A percentile compares a stretch with the other conserved stretches of the same genome.
Conservation (phyloP, 2,888 invertebrate species). For the Dusona sp. region DNA sequence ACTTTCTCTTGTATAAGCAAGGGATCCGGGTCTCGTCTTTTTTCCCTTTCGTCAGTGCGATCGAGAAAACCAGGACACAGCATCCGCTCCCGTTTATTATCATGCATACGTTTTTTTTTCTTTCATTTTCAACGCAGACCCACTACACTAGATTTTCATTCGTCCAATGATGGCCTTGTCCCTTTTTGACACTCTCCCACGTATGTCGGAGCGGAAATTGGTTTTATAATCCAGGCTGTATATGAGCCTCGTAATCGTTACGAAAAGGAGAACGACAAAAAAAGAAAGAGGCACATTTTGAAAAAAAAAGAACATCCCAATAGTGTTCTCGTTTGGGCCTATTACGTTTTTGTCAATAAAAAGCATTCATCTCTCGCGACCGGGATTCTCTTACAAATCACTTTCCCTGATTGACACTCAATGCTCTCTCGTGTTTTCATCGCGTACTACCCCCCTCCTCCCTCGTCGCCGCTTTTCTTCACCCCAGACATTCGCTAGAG, state of each 20-base stretch:
- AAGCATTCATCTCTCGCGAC: slow-evolving; percentile 53
- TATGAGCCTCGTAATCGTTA: slow-evolving; percentile 69
- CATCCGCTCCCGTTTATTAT: slow-evolving; percentile 78
- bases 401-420: slow-evolving; percentile 84
- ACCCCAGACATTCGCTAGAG: slow-evolving; percentile 74
- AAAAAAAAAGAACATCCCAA: slow-evolving; percentile 12
- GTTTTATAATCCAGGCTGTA: slow-evolving; percentile 79
- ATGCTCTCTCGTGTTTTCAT: slow-evolving; percentile 73
- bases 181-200: slow-evolving; percentile 13
- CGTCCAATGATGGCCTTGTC: slow-evolving; percentile 16
- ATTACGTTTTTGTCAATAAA: slow-evolving; percentile 63
- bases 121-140: slow-evolving; percentile 20
- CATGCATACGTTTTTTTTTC: slow-evolving; percentile 71
- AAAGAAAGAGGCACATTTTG: slow-evolving; percentile 19
- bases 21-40: slow-evolving; percentile 19
- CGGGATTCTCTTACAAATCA: slow-evolving; percentile 80
- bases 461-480: slow-evolving; percentile 66
- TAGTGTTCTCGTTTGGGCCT: slow-evolving; percentile 36
- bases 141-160: slow-evolving; percentile 28
- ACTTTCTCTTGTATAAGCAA: slow-evolving; percentile 13
- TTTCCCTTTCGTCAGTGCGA: not conserved
- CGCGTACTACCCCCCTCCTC: not conserved
- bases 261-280: slow-evolving; percentile 53
- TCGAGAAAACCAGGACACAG: slow-evolving; percentile 73
- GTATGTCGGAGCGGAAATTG: slow-evolving; percentile 79